These are phyloP conservation scores for Zosterops pallidus DNA, from an alignment of 2,113 vertebrate genomes.

Conservation along the genomic window DNA sequence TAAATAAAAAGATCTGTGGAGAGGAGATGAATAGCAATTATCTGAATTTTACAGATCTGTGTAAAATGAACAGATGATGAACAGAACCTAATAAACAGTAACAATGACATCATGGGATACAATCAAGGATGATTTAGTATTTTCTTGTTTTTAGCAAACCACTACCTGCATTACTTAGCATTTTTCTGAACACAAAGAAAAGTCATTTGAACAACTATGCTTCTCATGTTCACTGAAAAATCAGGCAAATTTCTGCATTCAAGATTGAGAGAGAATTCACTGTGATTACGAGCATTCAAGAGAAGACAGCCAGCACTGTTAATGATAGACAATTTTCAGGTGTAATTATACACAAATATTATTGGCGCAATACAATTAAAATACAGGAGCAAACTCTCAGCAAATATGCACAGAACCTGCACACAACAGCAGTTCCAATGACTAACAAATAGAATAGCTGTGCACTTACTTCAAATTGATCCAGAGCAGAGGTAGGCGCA, in stretches of 20 bases:
- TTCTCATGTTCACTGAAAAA: not conserved
- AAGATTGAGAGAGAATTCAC: not conserved
- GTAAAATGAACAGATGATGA: not conserved
- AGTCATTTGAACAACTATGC: not conserved
- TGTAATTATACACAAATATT: not conserved
- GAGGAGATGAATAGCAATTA: not conserved
- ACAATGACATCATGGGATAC: not conserved
- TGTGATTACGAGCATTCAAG: not conserved
- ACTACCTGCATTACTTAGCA: not conserved
- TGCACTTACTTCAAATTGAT: constrained; percentile 95
- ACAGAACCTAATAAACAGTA: not conserved
- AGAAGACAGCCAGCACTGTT: not conserved
- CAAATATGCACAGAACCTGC: not conserved
- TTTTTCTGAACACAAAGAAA: not conserved
- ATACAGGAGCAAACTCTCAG: not conserved
- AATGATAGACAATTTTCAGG: not conserved
- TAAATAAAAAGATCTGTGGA: not conserved
- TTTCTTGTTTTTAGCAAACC: not conserved
- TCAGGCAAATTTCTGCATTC: not conserved
- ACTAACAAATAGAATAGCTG: not conserved
- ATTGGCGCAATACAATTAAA: not conserved
- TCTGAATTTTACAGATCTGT: not conserved
- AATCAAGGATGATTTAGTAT: not conserved
- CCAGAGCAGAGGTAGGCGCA: constrained; percentile 91
- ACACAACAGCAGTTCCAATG: not conserved